Evolutionary conservation across 2,113 vertebrate genomes (phyloP).

Genomic region (Camelus dromedarius): DNA sequence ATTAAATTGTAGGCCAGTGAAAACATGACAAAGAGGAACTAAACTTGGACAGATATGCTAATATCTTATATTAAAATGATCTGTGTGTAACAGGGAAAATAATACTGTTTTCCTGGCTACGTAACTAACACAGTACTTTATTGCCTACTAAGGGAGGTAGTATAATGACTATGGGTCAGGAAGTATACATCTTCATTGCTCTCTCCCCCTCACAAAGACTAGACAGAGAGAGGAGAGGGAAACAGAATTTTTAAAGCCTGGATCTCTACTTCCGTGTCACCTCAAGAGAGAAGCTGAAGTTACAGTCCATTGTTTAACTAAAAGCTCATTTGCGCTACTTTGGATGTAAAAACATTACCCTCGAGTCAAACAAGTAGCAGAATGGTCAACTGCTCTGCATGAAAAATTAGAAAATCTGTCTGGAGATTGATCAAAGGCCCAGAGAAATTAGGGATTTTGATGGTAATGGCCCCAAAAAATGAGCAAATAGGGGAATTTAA

Average conservation of each 20-base stretch:
- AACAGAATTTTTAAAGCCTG: neutral
- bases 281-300: neutral
- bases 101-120: neutral
- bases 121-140: neutral
- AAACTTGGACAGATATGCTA: neutral
- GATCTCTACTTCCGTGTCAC: neutral
- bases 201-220: neutral
- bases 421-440: neutral
- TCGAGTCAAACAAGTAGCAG: neutral
- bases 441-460: neutral
- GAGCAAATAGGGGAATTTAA: neutral
- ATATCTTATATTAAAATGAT: neutral
- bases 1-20: neutral
- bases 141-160: neutral
- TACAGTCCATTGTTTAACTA: neutral
- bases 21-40: neutral
- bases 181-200: neutral
- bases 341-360: neutral
- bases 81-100: neutral
- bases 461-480: neutral
- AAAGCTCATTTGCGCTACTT: neutral
- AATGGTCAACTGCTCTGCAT: neutral
- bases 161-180: neutral
- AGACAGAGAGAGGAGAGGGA: neutral
- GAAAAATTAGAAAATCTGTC: neutral